Evolutionary conservation across 2,888 invertebrate species (phyloP), one percentile per base, ranked within the genome.

Genomic region (Petrophora chlorosata): DNA sequence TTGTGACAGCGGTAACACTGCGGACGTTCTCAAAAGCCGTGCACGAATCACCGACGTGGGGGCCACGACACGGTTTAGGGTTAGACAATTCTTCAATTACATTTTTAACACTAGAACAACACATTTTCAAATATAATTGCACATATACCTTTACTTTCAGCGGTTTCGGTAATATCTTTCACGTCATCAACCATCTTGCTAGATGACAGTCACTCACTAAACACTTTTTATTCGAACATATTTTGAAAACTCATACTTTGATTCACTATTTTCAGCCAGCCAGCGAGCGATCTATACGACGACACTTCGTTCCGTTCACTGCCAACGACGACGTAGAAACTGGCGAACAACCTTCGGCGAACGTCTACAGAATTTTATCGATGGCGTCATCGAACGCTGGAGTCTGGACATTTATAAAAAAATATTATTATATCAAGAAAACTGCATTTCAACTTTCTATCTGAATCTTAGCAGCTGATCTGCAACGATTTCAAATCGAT

Each of bases 161-260:
- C 87, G 83, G 85, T 86, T 88, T 88, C 90, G 73, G 78, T 79
- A 82, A 85, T 80, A 82, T 89, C 82, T 84, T 80, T 85, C 87
- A 86, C 89, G 85, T 90, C 90, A 88, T 89, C 90, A 85, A 87
- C 90, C 90, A 90, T 90, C 82, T 90, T 90, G 90, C 87, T 83
- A 75, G 83, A 84, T 88, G 87, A 89, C 88, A 88, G 83, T 84
- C 85, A 86, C 85, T 83, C 85, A 87, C 86, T 64, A 79, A 76
- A 76, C 89, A 89, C 87, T 89, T 88, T 84, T 88, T 89, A 88
- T 83, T 87, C 85, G 83, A 87, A 86, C 88, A 89, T 89, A 86
- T 89, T 86, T 88, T 84, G 85, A 88, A 87, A 88, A 89, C 86
- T 88, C 87, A 87, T 86, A 86, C 81, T 88, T 75, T 86, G 84